phyloP scores from a whole-genome alignment of 2,888 invertebrate genomes.

The Deroplatys truncata region DNA sequence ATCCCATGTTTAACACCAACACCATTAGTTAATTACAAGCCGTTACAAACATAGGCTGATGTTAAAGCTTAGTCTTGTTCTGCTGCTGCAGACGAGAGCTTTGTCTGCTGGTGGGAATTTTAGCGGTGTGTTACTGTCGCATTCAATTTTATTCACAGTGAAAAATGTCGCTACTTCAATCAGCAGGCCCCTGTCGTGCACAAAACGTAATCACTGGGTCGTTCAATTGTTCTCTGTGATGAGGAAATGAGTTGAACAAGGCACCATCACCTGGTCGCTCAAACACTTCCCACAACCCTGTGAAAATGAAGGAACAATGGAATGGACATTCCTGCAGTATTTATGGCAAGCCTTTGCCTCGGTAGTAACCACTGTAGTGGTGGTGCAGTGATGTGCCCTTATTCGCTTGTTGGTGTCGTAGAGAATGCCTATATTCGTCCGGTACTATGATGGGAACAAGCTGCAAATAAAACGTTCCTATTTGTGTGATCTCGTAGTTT shows the following conservation, averaged over 20 bases:
- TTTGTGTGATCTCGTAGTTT: too few relatives aligned
- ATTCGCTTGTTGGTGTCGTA: too few relatives aligned
- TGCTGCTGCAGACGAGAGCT: neutral
- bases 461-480: too few relatives aligned
- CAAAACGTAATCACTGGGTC: neutral
- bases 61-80: neutral
- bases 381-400: too few relatives aligned
- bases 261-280: neutral
- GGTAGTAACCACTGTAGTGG: too few relatives aligned
- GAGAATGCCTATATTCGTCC: too few relatives aligned
- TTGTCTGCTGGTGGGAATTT: neutral
- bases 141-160: neutral
- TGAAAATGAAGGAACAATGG: neutral
- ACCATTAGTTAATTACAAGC: neutral
- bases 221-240: neutral
- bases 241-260: neutral
- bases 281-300: neutral
- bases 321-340: neutral
- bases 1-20: neutral
- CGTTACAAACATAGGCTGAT: too few relatives aligned
- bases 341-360: too few relatives aligned
- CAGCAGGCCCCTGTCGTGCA: neutral
- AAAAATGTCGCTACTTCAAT: neutral
- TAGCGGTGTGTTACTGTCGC: neutral
- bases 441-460: too few relatives aligned